These are phyloP conservation scores for Agapostemon virescens DNA, from an alignment of 2,888 invertebrate genomes.

Conservation along the genomic window DNA sequence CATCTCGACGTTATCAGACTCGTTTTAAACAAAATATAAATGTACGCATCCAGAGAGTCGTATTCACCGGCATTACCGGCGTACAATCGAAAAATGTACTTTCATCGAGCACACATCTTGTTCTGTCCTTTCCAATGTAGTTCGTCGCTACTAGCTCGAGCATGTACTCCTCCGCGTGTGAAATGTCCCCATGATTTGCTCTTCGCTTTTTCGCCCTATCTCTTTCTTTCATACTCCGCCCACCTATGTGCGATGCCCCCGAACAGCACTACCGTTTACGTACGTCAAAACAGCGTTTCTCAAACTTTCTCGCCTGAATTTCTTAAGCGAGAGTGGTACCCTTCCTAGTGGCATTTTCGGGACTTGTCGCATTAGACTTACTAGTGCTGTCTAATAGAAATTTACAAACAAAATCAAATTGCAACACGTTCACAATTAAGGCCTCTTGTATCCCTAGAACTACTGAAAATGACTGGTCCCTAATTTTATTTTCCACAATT, in stretches of 20 bases:
- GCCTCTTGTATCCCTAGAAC: too few species aligned
- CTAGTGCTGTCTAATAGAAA: too few species aligned
- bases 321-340: neutral
- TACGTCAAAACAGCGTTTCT: constrained; percentile 53
- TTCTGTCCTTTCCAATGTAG: constrained; percentile 74
- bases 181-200: constrained; percentile 63
- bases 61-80: constrained; percentile 19
- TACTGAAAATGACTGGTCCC: too few species aligned
- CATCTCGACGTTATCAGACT: neutral
- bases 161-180: constrained; percentile 58
- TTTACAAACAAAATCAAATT: too few species aligned
- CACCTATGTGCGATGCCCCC: constrained; percentile 30
- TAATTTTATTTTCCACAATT: too few species aligned
- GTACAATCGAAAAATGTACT: constrained; percentile 51
- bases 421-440: too few species aligned
- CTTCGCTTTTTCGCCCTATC: constrained; percentile 53
- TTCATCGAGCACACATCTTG: constrained; percentile 67
- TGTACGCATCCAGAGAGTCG: constrained; percentile 18
- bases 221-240: constrained; percentile 41
- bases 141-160: constrained; percentile 61
- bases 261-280: constrained; percentile 43
- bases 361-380: too few species aligned
- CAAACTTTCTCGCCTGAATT: constrained; percentile 18
- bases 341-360: too few species aligned
- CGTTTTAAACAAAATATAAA: constrained; percentile 9